Base-by-base conservation (phyloP, 2,888 invertebrate species). In the Scaptomyza parva region DNA sequence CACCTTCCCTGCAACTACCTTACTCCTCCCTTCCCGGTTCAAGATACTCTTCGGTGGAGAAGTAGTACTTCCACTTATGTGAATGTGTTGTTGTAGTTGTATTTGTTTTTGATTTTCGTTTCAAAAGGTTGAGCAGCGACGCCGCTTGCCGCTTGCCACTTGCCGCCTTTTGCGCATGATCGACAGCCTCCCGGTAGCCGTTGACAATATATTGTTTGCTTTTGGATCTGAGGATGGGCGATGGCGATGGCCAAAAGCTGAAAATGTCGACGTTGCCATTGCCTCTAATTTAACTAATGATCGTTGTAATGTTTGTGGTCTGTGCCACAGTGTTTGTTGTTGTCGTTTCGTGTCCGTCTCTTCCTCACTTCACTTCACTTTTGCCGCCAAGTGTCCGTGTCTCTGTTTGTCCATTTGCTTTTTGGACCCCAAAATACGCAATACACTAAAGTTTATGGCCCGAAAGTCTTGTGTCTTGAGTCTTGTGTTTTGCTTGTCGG, bases 221-320 rank as follows among this genome's bases (percentile, higher is more conserved):
- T 37, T 64, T 64, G 51, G 24, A 9, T 26, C 26, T 54, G 50
- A 14, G 64, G 73, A 55, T 64, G 80, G 48, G 53, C 48, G 47
- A 45, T 28, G 55, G 40, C 47, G 43, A 47, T 58, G 70, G 43
- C 24, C n/a, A n/a, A 40, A 18, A 48, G 60, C 43, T 37, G 51
- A 55, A 65, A 47, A 53, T 66, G 47, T 66, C 53, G 50, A 30
- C 48, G 2, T 37, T 40, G 60, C 63, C 76, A 71, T 58, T 75
- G 75, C 75, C 69, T 72, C 85, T 88, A 89, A 88, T 88, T 88
- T 85, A 88, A 74, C 88, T 89, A 88, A 88, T 88, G 88, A 88
- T 76, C 81, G 86, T 85, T 89, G 89, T 89, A 89, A 88, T 88
- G 86, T 86, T 88, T 88, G 88, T 74, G 76, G 74, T 76, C 70